Evolutionary conservation across 2,888 invertebrate species (phyloP).

Genomic region (Sepioteuthis lessoniana): DNA sequence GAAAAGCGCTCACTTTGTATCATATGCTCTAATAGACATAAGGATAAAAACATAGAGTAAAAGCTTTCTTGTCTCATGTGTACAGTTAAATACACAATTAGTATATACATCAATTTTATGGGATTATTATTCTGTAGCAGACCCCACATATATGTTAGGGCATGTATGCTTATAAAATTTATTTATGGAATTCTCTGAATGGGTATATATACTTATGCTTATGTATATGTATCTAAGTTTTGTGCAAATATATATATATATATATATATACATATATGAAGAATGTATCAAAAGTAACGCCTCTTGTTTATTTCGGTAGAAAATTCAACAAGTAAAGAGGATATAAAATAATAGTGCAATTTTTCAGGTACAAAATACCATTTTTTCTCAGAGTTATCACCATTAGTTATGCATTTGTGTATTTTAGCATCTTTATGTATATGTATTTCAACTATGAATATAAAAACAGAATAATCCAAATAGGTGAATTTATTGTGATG

Average conservation of each 20-base stretch:
- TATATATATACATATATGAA: neutral
- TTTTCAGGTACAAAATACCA: no score
- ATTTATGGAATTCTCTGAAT: neutral
- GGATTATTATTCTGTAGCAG: neutral
- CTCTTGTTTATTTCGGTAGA: no score
- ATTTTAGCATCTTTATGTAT: no score
- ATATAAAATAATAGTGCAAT: no score
- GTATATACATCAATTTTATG: conserved; percentile 33
- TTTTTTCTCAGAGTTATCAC: no score
- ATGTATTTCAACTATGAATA: no score
- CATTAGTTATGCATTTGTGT: no score
- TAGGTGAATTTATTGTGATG: no score
- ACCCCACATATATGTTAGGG: neutral
- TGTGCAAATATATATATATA: neutral
- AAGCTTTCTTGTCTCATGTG: neutral
- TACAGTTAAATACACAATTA: conserved; percentile 9
- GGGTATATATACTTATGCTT: neutral
- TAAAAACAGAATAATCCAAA: no score
- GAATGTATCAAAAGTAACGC: no score
- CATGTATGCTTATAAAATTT: neutral
- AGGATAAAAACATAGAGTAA: neutral
- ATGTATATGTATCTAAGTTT: neutral
- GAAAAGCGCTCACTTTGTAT: conserved; percentile 20
- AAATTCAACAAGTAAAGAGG: no score
- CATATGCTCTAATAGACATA: neutral